A percentile compares a stretch with the other conserved stretches of the same genome.
Conservation (phyloP, 2,113 vertebrate species). For the Numenius arquata region DNA sequence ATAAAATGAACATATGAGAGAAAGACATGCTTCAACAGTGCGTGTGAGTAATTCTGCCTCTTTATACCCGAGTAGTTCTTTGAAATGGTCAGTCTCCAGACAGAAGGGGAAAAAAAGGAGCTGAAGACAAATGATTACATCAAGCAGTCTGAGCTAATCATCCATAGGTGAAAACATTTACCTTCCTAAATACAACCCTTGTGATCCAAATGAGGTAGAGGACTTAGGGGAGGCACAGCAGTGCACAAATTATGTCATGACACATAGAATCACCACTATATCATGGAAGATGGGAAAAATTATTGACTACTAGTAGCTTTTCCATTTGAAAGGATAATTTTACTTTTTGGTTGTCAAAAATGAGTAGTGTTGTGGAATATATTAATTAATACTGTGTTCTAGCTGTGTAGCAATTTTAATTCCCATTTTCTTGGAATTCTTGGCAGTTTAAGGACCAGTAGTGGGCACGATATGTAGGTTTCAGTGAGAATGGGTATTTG, state of each 20-base stretch:
- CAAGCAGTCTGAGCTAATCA: not conserved
- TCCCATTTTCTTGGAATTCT: not conserved
- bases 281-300: not conserved
- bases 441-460: not conserved
- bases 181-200: not conserved
- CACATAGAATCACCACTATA: not conserved
- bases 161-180: constrained; percentile 4
- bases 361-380: not conserved
- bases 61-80: constrained; percentile 2
- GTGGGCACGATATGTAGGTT: not conserved
- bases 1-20: constrained; percentile 18
- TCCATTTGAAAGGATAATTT: not conserved
- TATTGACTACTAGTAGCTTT: not conserved
- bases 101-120: not conserved
- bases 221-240: not conserved
- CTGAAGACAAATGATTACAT: not conserved
- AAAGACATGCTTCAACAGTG: not conserved
- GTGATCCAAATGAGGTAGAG: not conserved
- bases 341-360: not conserved
- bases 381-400: not conserved
- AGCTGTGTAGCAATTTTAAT: not conserved
- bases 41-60: not conserved
- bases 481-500: not conserved
- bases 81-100: not conserved
- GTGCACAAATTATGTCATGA: not conserved